Conservation (phyloP, 2,113 vertebrate genomes). For the Myxocyprinus asiaticus region DNA sequence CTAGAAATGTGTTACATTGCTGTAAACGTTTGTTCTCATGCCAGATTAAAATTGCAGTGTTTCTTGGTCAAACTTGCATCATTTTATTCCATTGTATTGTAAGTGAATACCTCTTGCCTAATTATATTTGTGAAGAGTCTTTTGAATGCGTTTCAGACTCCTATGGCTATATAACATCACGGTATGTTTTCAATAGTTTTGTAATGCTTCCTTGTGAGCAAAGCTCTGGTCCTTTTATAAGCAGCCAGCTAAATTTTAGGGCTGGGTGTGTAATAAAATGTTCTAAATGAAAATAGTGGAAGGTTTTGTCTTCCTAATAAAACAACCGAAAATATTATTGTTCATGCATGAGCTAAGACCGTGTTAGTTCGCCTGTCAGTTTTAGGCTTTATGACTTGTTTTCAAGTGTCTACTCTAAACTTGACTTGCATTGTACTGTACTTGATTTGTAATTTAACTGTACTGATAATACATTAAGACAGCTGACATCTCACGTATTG, state of each 20-base stretch:
- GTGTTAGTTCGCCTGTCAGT: constrained; percentile 56
- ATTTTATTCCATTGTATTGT: neutral
- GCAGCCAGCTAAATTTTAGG: constrained; percentile 16
- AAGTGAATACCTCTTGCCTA: constrained; percentile 27
- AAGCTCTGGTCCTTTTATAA: constrained; percentile 45
- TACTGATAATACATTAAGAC: constrained; percentile 59
- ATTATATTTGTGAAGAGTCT: constrained; percentile 24
- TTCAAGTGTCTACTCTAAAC: constrained; percentile 60
- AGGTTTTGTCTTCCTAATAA: constrained; percentile 64
- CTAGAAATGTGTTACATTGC: constrained; percentile 13
- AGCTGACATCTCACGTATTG: constrained; percentile 45
- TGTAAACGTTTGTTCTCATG: neutral
- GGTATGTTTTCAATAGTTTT: constrained; percentile 33
- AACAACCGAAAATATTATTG: constrained; percentile 58
- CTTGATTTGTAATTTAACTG: constrained; percentile 57
- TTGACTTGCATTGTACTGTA: constrained; percentile 47
- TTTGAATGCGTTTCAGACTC: constrained; percentile 30
- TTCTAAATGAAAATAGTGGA: constrained; percentile 36
- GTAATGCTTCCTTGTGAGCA: constrained; percentile 31
- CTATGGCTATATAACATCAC: constrained; percentile 39
- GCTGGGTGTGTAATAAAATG: constrained; percentile 32
- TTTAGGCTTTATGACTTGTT: constrained; percentile 59
- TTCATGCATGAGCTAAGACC: constrained; percentile 65
- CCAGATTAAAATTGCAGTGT: neutral
- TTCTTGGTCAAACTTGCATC: neutral